A percentile compares a stretch with the other conserved stretches of the same genome.
phyloP scores from a whole-genome alignment of 2,888 invertebrate genomes.

The Clunio marinus region DNA sequence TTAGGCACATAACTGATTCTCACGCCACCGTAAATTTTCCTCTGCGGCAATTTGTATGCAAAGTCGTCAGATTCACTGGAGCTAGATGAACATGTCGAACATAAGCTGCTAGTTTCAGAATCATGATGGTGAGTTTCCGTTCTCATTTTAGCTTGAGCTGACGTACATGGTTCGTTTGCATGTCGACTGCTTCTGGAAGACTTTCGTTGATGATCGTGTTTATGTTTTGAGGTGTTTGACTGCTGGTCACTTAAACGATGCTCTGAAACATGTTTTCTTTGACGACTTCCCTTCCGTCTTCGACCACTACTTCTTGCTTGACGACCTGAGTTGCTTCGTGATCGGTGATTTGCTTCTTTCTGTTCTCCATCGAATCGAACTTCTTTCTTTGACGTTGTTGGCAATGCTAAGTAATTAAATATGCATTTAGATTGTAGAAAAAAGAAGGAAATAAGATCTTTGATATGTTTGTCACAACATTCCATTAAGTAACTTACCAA shows the following conservation, averaged over 20 bases:
- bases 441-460: background rate
- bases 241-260: slow-evolving; percentile 8
- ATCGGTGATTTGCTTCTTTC: slow-evolving; percentile 50
- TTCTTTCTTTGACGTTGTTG: slow-evolving; percentile 46
- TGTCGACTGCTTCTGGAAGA: slow-evolving; percentile 15
- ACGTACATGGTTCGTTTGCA: slow-evolving; percentile 31
- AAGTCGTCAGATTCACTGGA: slow-evolving; percentile 83
- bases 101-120: slow-evolving; percentile 73
- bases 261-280: slow-evolving; percentile 19
- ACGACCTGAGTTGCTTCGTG: slow-evolving; percentile 55
- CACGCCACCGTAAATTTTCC: slow-evolving; percentile 81
- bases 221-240: slow-evolving; percentile 44
- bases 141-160: slow-evolving; percentile 44
- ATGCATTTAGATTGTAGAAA: background rate
- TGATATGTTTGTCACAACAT: background rate
- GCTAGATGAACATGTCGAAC: slow-evolving; percentile 85
- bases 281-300: slow-evolving; percentile 31
- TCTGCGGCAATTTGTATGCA: slow-evolving; percentile 78
- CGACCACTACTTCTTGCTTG: slow-evolving; percentile 33
- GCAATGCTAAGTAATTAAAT: background rate
- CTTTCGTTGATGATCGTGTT: slow-evolving; percentile 45
- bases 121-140: slow-evolving; percentile 51
- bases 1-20: slow-evolving; percentile 90
- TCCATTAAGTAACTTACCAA: background rate
- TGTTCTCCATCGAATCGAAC: slow-evolving; percentile 51